These are phyloP conservation scores for Phaethornis superciliosus DNA, from an alignment of 2,113 vertebrate genomes.

Conservation along the genomic window DNA sequence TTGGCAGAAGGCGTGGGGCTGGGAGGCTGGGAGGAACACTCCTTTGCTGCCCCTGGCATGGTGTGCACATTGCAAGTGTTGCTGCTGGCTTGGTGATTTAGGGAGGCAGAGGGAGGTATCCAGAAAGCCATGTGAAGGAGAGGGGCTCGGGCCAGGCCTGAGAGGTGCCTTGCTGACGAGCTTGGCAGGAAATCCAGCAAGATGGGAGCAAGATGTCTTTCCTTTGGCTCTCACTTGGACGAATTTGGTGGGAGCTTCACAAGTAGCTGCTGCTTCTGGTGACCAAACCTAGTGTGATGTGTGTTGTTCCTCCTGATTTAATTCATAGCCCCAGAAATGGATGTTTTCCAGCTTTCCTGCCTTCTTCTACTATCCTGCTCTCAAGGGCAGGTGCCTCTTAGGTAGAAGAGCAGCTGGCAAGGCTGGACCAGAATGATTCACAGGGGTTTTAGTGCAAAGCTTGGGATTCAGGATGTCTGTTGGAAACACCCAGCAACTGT, in stretches of 20 bases:
- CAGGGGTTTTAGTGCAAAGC: not conserved
- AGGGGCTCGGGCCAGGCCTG: not conserved
- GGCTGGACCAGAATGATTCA: not conserved
- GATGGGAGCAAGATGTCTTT: not conserved
- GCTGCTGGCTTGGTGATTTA: not conserved
- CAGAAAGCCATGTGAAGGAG: not conserved
- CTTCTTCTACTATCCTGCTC: not conserved
- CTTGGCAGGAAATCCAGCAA: not conserved
- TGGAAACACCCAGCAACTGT: not conserved
- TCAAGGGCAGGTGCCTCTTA: not conserved
- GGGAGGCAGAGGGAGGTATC: not conserved
- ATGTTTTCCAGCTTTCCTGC: constrained; percentile 24
- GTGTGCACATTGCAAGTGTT: not conserved
- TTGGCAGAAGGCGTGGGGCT: constrained; percentile 27
- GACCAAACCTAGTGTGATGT: not conserved
- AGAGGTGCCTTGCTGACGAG: not conserved
- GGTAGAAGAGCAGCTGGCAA: constrained; percentile 18
- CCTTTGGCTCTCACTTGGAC: not conserved
- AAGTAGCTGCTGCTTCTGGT: not conserved
- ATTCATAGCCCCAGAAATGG: not conserved
- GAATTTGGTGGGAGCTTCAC: not conserved
- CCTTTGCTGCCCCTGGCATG: not conserved
- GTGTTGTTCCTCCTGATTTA: not conserved
- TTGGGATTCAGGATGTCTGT: constrained; percentile 1
- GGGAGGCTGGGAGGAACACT: not conserved